Percentiles rank a stretch among this genome's conserved stretches.
phyloP scores from a whole-genome alignment of 2,888 invertebrate species.

The Drosophila monieri region DNA sequence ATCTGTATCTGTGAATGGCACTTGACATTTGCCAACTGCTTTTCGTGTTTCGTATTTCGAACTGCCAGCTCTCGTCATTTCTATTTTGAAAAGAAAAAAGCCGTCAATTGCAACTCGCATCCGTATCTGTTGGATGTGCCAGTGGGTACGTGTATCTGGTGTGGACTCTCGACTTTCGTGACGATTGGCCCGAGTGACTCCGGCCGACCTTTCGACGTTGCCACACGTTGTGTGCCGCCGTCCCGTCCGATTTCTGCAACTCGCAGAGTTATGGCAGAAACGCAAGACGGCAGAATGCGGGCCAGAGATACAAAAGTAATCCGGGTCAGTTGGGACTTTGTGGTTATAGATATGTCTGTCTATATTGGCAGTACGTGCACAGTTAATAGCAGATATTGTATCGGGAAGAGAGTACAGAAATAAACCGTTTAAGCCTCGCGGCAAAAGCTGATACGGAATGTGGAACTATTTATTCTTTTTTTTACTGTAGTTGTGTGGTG shows the following conservation, averaged over 20 bases:
- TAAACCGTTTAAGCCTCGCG: constrained; percentile 64
- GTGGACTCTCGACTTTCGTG: not conserved
- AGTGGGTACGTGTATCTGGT: not conserved
- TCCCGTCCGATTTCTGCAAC: constrained; percentile 28
- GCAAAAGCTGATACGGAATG: constrained; percentile 19
- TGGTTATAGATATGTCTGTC: constrained; percentile 4
- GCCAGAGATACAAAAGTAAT: constrained; percentile 19
- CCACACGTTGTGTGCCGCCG: constrained; percentile 28
- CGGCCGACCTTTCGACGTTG: constrained; percentile 35
- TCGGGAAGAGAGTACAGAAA: constrained; percentile 19
- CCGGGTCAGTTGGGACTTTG: constrained; percentile 37
- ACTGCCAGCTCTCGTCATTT: constrained; percentile 30
- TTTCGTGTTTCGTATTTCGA: constrained; percentile 11
- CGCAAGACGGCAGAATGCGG: not conserved
- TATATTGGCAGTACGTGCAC: not conserved
- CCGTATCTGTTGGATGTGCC: not conserved
- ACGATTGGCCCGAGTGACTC: constrained; percentile 32
- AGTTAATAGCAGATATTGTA: constrained; percentile 9
- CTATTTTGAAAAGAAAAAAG: constrained; percentile 33
- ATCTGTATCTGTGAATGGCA: constrained; percentile 29
- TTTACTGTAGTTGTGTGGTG: constrained; percentile 11
- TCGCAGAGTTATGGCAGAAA: not conserved
- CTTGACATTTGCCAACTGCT: constrained; percentile 45
- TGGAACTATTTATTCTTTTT: not conserved
- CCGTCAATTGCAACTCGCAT: constrained; percentile 26